phyloP scores from a whole-genome alignment of 2,888 invertebrate genomes.

The Sericinus montela region DNA sequence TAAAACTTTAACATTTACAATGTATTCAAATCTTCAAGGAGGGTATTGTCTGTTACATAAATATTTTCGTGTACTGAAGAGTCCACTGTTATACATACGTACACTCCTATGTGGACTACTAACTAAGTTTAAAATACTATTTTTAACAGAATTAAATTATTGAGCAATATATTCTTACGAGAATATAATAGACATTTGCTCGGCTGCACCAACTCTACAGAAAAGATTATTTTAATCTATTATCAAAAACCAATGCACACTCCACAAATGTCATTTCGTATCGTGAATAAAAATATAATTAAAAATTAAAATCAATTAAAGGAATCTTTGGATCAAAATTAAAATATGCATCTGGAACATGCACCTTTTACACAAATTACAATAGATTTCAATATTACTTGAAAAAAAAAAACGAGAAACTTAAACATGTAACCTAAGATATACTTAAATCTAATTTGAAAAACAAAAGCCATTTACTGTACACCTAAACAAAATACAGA shows the following conservation, averaged over 20 bases:
- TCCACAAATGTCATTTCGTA: constrained; percentile 73
- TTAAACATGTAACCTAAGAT: constrained; percentile 51
- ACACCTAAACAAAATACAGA: constrained; percentile 45
- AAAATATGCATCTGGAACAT: constrained; percentile 72
- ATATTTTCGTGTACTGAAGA: constrained; percentile 52
- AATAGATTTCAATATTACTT: constrained; percentile 54
- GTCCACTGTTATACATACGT: constrained; percentile 62
- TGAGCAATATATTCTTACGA: constrained; percentile 76
- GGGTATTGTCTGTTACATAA: constrained; percentile 77
- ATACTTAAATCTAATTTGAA: constrained; percentile 74
- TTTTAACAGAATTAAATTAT: constrained; percentile 76
- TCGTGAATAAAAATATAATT: constrained; percentile 49
- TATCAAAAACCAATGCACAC: constrained; percentile 75
- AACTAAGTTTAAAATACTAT: constrained; percentile 71
- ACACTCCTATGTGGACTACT: constrained; percentile 58
- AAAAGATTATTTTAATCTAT: constrained; percentile 66
- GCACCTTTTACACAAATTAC: constrained; percentile 68
- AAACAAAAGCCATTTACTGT: constrained; percentile 68
- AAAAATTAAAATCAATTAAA: constrained; percentile 58
- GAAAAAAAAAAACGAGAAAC: constrained; percentile 69
- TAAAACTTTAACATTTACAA: constrained; percentile 65
- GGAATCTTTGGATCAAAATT: constrained; percentile 77
- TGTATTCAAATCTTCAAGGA: constrained; percentile 64
- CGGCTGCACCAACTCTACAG: constrained; percentile 76
- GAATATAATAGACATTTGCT: constrained; percentile 78